Evolutionary conservation across 2,113 vertebrate species (phyloP), one percentile per base, ranked within the genome.

Genomic region (Dissostichus mawsoni): DNA sequence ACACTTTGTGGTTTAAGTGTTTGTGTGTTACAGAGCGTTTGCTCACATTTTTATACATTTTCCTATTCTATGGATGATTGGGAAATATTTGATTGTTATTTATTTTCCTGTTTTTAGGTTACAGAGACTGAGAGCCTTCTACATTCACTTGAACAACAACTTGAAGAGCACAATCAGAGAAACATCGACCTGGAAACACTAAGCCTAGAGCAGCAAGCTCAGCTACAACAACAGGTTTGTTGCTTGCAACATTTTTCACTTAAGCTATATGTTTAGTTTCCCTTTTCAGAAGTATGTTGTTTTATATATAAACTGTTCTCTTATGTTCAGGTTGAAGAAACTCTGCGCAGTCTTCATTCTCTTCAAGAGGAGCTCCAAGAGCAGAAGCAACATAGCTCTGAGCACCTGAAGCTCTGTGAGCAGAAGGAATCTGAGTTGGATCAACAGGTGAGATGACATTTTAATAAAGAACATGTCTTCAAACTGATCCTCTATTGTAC

Each of bases 161-260:
- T 84, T 41, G 45, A n/a, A 18, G 56, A 82, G 48, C 52, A 75
- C 62, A 76, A 50, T 41, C 36, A 78, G 20, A 75, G n/a, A 5
- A 65, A 75, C 18, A 0, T 0, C 10, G 29, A 83, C 7, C 17
- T 68, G 20, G 74, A 85, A 64, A 72, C 12, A 29, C 29, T 29
- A 8, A 65, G 36, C 33, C 47, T 63, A 53, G 77, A 83, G 69
- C 44, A 5, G 3, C 52, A 67, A 8, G 18, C 58, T 57, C 36
- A 72, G 53, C 74, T 87, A 1, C 53, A 87, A 11, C 82, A 76
- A 17, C 62, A 85, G 77, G 85, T 90, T 20, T 52, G 62, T 18
- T 44, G 12, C 13, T 9, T 47, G 14, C 18, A 23, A 4, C 41
- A 23, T 12, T 4, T 36, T 23, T 29, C 50, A 20, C 29, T 59